Conservation (phyloP, 2,797 vertebrate species). For the Pempheris klunzingeri region DNA sequence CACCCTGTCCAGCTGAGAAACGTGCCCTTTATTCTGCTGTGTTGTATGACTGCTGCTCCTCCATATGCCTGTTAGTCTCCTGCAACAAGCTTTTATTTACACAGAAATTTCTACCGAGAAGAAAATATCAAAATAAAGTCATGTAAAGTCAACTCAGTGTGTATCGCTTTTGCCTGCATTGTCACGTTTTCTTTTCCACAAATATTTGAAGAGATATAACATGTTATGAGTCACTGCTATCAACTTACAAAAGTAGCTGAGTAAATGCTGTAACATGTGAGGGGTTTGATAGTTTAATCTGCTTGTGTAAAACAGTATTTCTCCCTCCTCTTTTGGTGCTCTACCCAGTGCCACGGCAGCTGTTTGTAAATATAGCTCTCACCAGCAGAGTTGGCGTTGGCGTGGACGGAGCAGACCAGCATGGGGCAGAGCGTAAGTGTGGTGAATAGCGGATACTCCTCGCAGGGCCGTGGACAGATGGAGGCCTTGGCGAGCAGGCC, state of each 20-base stretch:
- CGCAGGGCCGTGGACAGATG: conserved; percentile 84
- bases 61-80: conserved; percentile 69
- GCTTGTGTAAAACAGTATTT: conserved; percentile 33
- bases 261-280: background rate
- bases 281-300: conserved; percentile 46
- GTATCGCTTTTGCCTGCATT: background rate
- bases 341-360: conserved; percentile 75
- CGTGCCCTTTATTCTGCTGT: conserved; percentile 56
- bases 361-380: conserved; percentile 89
- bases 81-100: conserved; percentile 74
- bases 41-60: conserved; percentile 59
- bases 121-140: conserved; percentile 65
- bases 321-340: conserved; percentile 43
- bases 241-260: background rate
- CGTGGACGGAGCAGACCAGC: conserved; percentile 69
- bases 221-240: background rate
- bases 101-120: conserved; percentile 70
- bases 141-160: conserved; percentile 29
- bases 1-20: conserved; percentile 47
- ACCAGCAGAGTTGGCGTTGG: conserved; percentile 82
- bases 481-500: conserved; percentile 79
- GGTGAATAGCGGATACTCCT: conserved; percentile 74
- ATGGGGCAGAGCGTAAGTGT: conserved; percentile 71
- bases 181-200: background rate
- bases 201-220: background rate